Base-by-base conservation (phyloP, 2,888 invertebrate genomes). In the Pseudococcus jackbeardsleyi region DNA sequence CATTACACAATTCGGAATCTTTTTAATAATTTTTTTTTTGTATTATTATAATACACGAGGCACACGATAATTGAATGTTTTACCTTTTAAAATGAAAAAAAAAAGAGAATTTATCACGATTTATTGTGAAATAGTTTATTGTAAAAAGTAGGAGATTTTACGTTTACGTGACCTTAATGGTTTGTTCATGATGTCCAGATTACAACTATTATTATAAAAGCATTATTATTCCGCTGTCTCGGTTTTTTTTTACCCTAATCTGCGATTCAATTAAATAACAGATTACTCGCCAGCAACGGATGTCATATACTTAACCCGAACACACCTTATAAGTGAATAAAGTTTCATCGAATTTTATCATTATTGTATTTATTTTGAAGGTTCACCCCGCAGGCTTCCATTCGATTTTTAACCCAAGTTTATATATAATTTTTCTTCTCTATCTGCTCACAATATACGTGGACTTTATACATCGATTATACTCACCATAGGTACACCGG, bases 161-260 rank as follows among this genome's bases (percentile, higher is more conserved):
- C 77, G 48, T 87, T 79, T 79, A 87, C 87, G 77, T 87, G 87
- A 87, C 87, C 87, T 87, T 87, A 87, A 87, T 87, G 87, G 87
- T 87, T 87, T 79, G 87, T 87, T 87, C 87, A 87, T 87, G 87
- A 87, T 87, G 87, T 87, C 87, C 87, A 87, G 87, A 87, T 87
- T 87, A 87, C 87, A 87, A 87, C 77, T 87, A 87, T 87, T 87
- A 87, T 87, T 87, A 87, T 87, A 87, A 87, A 87, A 87, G 77
- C 87, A 87, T 87, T 87, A 87, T 87, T 87, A 87, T 87, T 87
- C 77, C 87, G 79, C 79, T 54, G 87, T 87, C 79, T 79, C 82
- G 68, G 50, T 68, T 54, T 68, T 68, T 54, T 68, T 54, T 59
- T 59, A 85, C 85, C 85, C 59, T 85, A 85, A 85, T 85, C 85